Evolutionary conservation across 2,888 invertebrate species (phyloP), one percentile per base, ranked within the genome.

Genomic region (Crematogaster levior): DNA sequence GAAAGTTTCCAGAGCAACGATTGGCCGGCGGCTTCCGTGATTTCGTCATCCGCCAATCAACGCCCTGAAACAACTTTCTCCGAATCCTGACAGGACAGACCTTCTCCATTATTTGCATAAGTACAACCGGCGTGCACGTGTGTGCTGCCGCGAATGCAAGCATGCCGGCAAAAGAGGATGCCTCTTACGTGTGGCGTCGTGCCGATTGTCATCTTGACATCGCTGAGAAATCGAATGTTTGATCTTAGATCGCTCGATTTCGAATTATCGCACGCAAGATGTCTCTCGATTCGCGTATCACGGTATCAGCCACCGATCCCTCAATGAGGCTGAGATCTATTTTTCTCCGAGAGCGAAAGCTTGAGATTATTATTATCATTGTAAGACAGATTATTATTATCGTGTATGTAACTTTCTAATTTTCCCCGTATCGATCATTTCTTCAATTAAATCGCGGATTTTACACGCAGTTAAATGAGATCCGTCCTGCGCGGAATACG

Each of bases 61-160:
- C 91, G 88, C 90, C 89, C 84, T 83, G 88, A 89, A 90, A 91
- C 92, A 90, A 92, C 92, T 92, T 92, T 92, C 92, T 92, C 92
- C 90, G 86, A 90, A 90, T 89, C 86, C 86, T 89, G 86, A 84
- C 83, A 85, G 84, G 75, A 83, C 77, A 63, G 77, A 82, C 72
- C 83, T 84, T 84, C 66, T 27, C 58, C 79, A 75, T 72, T 86
- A 51, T 83, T 80, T 72, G 75, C 83, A 80, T 83, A 86, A 88
- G 77, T 88, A 86, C 88, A 88, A 85, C 82, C 81, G 40, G 65
- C 43, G 75, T 24, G 24, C 21, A 18, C 27, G 63, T 3, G 63
- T 43, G 12, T 18, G 46, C 18, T 37, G 27, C 51, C n/a, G 37
- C 40, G n/a, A 18, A n/a, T n/a, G 34, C 46, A 9, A 24, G n/a